Evolutionary conservation across 2,797 vertebrate species (phyloP).

Genomic region (Geotrypetes seraphini): DNA sequence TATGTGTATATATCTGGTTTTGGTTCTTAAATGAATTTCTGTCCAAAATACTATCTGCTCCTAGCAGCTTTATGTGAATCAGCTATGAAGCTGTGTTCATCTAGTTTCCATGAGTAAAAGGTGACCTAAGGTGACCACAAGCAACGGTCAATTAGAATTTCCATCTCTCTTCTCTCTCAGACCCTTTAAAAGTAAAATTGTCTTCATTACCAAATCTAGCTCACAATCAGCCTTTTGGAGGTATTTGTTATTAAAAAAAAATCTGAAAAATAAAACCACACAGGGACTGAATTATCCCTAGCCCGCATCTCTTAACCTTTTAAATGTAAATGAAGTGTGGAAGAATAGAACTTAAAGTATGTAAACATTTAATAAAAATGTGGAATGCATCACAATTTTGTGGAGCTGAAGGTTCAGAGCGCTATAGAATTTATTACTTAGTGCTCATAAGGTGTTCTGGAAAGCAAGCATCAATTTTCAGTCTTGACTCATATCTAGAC

Average conservation of each 20-base stretch:
- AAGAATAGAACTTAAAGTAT: slow-evolving; percentile 29
- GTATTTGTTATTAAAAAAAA: slow-evolving; percentile 6
- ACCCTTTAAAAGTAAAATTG: slow-evolving; percentile 13
- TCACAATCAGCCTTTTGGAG: slow-evolving; percentile 16
- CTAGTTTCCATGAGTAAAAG: slow-evolving; percentile 8
- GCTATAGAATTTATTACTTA: slow-evolving; percentile 41
- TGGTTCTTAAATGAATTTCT: too few relatives aligned
- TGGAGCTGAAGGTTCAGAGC: slow-evolving; percentile 37
- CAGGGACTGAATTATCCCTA: slow-evolving; percentile 22
- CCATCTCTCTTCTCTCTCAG: too few relatives aligned
- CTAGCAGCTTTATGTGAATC: too few relatives aligned
- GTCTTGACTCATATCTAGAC: slow-evolving; percentile 48
- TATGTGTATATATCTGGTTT: too few relatives aligned
- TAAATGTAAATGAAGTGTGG: slow-evolving; percentile 16
- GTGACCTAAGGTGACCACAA: slow-evolving; percentile 16
- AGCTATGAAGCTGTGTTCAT: too few relatives aligned
- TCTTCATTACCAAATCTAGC: slow-evolving; percentile 15
- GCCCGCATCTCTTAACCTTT: slow-evolving; percentile 18
- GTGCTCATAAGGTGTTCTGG: slow-evolving; percentile 40
- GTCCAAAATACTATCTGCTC: too few relatives aligned
- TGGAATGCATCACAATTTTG: slow-evolving; percentile 22
- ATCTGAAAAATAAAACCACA: slow-evolving; percentile 20
- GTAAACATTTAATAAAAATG: slow-evolving; percentile 43
- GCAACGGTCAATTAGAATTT: slow-evolving; percentile 14
- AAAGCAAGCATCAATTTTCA: slow-evolving; percentile 44